Conservation (phyloP, 2,888 invertebrate genomes). For the Pandemis cinnamomeana region DNA sequence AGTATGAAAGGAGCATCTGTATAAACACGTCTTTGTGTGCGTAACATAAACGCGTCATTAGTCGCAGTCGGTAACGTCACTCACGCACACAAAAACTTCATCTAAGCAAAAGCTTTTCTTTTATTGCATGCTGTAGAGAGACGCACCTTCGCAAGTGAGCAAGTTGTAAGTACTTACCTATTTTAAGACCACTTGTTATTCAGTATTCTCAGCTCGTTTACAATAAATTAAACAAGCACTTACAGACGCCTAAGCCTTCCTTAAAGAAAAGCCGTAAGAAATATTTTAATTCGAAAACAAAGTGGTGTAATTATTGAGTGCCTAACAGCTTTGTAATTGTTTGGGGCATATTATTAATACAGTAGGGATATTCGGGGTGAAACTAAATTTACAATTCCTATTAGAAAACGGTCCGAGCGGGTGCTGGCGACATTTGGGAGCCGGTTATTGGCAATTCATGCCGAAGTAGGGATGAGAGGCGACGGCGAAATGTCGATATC, state of each 20-base stretch:
- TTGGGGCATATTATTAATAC: conserved; percentile 30
- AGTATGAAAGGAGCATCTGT: no score
- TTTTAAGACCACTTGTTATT: background rate
- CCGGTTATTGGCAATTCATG: conserved; percentile 57
- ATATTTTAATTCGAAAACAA: conserved; percentile 10
- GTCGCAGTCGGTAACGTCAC: no score
- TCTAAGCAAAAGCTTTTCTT: no score
- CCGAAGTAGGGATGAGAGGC: conserved; percentile 1
- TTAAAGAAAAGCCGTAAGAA: background rate
- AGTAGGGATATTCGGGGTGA: conserved; percentile 35
- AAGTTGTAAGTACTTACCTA: no score
- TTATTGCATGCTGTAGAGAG: no score
- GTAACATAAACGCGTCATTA: no score
- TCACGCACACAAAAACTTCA: no score
- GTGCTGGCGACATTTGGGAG: conserved; percentile 52
- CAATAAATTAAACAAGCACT: background rate
- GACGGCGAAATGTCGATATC: background rate
- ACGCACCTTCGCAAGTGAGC: no score
- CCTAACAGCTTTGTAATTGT: conserved; percentile 23
- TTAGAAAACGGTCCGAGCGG: conserved; percentile 48
- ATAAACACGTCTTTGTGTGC: no score
- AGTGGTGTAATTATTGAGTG: conserved; percentile 18
- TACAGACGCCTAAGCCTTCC: background rate
- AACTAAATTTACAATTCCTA: conserved; percentile 47
- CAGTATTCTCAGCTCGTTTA: background rate